Evolutionary conservation across 2,888 invertebrate species (phyloP).

Genomic region (Heteromurus nitidus): DNA sequence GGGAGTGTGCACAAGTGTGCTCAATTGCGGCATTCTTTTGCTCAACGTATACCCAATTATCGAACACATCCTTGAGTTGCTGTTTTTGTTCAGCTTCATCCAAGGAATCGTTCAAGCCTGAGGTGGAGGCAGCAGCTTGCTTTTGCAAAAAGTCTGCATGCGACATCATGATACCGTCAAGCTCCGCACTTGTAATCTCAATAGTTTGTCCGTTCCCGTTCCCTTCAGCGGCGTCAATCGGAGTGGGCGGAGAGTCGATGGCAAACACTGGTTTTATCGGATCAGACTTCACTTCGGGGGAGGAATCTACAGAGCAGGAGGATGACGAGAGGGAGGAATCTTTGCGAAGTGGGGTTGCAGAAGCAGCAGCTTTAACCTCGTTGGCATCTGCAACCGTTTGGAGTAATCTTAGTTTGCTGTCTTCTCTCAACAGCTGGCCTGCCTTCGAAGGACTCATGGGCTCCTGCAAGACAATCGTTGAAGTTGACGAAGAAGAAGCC

Average conservation of each 20-base stretch:
- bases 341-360: constrained; percentile 65
- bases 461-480: not conserved
- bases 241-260: constrained; percentile 3
- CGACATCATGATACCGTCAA: constrained; percentile 74
- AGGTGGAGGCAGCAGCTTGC: constrained; percentile 60
- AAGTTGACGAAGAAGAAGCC: not conserved
- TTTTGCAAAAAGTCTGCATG: constrained; percentile 73
- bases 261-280: constrained; percentile 44
- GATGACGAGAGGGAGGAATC: constrained; percentile 68
- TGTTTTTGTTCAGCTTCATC: constrained; percentile 15
- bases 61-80: constrained; percentile 73
- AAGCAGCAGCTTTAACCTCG: constrained; percentile 71
- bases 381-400: constrained; percentile 72
- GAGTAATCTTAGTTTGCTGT: constrained; percentile 72
- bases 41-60: constrained; percentile 76
- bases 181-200: constrained; percentile 73
- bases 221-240: not conserved
- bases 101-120: constrained; percentile 62
- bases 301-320: constrained; percentile 66
- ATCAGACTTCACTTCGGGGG: constrained; percentile 64
- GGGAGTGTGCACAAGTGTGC: constrained; percentile 59
- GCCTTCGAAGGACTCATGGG: constrained; percentile 6
- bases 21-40: constrained; percentile 72
- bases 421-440: constrained; percentile 66
- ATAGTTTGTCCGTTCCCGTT: constrained; percentile 69